phyloP scores from a whole-genome alignment of 2,888 invertebrate species.

The Melikaiella ostensackeni region DNA sequence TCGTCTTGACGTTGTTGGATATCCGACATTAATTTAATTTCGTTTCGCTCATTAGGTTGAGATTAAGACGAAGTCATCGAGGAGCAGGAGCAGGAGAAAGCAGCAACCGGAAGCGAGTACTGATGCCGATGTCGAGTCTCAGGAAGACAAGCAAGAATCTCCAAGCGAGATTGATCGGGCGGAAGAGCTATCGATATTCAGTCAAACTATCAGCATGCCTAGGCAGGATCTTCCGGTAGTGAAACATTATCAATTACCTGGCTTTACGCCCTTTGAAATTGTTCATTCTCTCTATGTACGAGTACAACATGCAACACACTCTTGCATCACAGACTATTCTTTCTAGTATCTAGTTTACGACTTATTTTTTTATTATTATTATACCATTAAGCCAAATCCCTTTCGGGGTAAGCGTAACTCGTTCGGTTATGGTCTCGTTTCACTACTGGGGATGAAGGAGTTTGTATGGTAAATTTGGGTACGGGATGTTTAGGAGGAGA shows the following conservation, averaged over 20 bases:
- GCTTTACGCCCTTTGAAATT: conserved; percentile 12
- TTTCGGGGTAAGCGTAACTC: too few relatives aligned
- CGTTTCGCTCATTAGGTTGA: conserved; percentile 8
- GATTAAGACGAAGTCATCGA: background rate
- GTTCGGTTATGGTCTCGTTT: too few relatives aligned
- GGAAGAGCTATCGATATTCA: conserved; percentile 55
- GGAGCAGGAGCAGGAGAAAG: background rate
- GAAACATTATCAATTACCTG: conserved; percentile 43
- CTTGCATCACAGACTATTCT: background rate
- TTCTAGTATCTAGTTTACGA: background rate
- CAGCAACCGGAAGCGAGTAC: background rate
- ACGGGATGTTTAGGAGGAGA: too few relatives aligned
- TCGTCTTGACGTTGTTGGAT: background rate
- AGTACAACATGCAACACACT: background rate
- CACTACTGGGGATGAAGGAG: too few relatives aligned
- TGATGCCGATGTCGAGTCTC: background rate
- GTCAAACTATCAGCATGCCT: conserved; percentile 52
- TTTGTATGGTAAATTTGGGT: too few relatives aligned
- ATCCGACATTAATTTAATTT: conserved; percentile 6
- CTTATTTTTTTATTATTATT: too few relatives aligned
- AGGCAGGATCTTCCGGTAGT: conserved; percentile 55
- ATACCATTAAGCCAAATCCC: too few relatives aligned
- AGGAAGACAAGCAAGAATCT: conserved; percentile 26
- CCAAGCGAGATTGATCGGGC: conserved; percentile 48
- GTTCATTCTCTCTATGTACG: background rate